Evolutionary conservation across 1,140 invertebrate genomes (phyloP), one percentile per base, ranked within the genome.

Genomic region (Meloidogyne hapla): DNA sequence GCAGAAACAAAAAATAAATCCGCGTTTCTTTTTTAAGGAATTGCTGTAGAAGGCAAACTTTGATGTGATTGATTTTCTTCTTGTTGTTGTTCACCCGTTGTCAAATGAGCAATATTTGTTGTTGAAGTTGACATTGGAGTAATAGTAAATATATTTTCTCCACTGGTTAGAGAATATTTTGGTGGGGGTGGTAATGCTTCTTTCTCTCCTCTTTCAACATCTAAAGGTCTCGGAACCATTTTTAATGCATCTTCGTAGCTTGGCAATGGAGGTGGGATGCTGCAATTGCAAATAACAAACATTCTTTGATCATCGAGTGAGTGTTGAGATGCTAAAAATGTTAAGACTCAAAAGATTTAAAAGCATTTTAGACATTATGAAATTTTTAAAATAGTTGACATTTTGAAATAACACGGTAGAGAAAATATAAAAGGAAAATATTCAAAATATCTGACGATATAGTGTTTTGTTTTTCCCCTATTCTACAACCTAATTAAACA

Each of bases 241-340:
- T 56, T 56, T 56, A 56, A 21, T 3, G 33, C 33, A 33, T 33
- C 33, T 33, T 33, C 33, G 8, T 56, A 56, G 12, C 18, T 56
- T 56, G 48, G 48, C 48, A 56, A 56, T n/a, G 48, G 48, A n/a
- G 48, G 48, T 1, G 48, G 48, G 1, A 56, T n/a, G 48, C 48
- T 56, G n/a, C 48, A 56, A 21, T 56, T 56, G 48, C 48, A 56
- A 21, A 56, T 56, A 56, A 21, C 48, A n/a, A 56, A 56, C 48
- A 56, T 56, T n/a, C 48, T n/a, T 56, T 56, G 48, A 56, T 56
- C 48, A 56, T 56, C 48, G 6, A 56, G 48, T n/a, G 48, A 56
- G 4, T 56, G 48, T 21, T 56, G 48, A 56, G 48, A 6, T 56
- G 48, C 48, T 56, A 56, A 56, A 56, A 56, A 48, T 18, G 2